A percentile compares a stretch with the other conserved stretches of the same genome.
Evolutionary conservation across 2,888 invertebrate genomes (phyloP).

Genomic region (Gymnosoma rotundatum): DNA sequence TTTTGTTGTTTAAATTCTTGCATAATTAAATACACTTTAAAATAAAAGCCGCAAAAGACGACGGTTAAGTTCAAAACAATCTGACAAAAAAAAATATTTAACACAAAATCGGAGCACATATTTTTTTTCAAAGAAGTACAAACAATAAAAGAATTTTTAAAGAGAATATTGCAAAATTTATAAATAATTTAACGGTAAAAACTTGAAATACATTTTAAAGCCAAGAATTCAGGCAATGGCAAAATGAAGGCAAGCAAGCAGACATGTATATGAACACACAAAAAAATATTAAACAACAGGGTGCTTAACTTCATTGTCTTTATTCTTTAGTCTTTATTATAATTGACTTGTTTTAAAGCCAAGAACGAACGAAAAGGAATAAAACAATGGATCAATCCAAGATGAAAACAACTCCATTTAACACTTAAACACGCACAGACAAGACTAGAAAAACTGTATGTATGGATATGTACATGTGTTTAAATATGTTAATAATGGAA

Average conservation of each 20-base stretch:
- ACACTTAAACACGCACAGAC: conserved; percentile 61
- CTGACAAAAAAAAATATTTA: background rate
- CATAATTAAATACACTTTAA: conserved; percentile 57
- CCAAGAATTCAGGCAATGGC: background rate
- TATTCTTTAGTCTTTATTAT: background rate
- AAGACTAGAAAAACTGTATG: background rate
- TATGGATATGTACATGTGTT: background rate
- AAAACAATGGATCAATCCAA: conserved; percentile 43
- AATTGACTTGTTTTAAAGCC: conserved; percentile 29
- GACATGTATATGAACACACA: background rate
- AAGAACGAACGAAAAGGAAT: background rate
- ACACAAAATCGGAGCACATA: conserved; percentile 19
- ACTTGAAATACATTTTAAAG: conserved; percentile 48
- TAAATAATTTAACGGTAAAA: conserved; percentile 60
- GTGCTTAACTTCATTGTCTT: conserved; percentile 39
- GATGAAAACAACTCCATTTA: conserved; percentile 19
- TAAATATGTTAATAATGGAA: background rate
- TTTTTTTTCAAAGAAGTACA: background rate
- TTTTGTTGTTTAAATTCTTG: conserved; percentile 59
- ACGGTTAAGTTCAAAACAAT: conserved; percentile 65
- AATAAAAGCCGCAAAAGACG: conserved; percentile 51
- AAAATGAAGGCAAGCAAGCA: background rate
- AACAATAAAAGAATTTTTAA: conserved; percentile 37
- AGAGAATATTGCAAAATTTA: conserved; percentile 52
- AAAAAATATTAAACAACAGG: conserved; percentile 43